Evolutionary conservation across 2,888 invertebrate genomes (phyloP), one percentile per base, ranked within the genome.

Genomic region (Drosophila antonietae): DNA sequence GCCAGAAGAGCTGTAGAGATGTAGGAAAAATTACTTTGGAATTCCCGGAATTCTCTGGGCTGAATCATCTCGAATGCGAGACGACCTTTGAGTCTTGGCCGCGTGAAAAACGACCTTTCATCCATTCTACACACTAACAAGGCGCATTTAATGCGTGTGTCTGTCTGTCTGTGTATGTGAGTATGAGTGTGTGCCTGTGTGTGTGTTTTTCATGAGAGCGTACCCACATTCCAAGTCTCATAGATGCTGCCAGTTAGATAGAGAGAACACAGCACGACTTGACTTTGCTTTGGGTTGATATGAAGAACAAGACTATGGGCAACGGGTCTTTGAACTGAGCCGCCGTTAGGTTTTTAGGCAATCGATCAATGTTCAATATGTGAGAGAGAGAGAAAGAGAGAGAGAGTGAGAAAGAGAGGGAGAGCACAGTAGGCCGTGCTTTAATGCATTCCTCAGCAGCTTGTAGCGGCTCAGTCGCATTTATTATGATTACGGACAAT

Each of bases 81-180:
- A 77, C 84, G 87, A 81, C 84, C 80, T 89, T 87, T 87, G 81
- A 87, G 73, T 75, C 65, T 67, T 71, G 74, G 47, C 75, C 85
- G 89, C 88, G 85, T 89, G 89, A 89, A 86, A 88, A 85, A 88
- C 86, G 90, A 86, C 86, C 86, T 86, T 89, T 86, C 86, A 81
- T 70, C 88, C 68, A 89, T 89, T 81, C 73, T 77, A 75, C 68
- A 82, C 80, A 84, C 89, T 85, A 85, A 85, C 89, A 73, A 84
- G 89, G 73, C 76, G 74, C 81, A 81, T 83, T 81, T 58, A 81
- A 77, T 77, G 69, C 77, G 57, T 65, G 64, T 37, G 41, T 46
- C 23, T 33, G 43, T 60, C n/a, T 60, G 44, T 60, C n/a, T 60
- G 44, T 53, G 6, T 52, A 7, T 62, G 7, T 41, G 14, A 28